phyloP scores from a whole-genome alignment of 2,113 vertebrate species.

The Cervus canadensis region DNA sequence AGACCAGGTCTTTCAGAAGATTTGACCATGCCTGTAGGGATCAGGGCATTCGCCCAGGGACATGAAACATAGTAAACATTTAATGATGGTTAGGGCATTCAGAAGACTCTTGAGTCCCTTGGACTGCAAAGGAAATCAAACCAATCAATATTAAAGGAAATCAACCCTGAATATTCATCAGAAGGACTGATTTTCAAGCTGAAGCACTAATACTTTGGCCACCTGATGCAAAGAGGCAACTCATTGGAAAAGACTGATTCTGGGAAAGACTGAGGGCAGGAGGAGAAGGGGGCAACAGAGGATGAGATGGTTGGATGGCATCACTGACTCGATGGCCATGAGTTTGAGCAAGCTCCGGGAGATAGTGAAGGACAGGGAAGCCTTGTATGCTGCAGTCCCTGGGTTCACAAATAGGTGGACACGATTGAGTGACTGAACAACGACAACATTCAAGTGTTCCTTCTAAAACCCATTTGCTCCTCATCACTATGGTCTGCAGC shows the following conservation, averaged over 20 bases:
- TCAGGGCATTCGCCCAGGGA: not conserved
- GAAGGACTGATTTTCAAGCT: not conserved
- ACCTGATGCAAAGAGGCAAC: not conserved
- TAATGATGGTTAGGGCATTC: not conserved
- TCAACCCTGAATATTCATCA: not conserved
- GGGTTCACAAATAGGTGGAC: not conserved
- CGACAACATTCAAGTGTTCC: rapidly evolving
- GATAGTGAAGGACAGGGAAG: not conserved
- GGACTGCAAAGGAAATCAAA: not conserved
- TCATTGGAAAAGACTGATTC: not conserved
- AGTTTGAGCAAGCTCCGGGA: not conserved
- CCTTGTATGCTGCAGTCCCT: not conserved
- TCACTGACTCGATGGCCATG: not conserved
- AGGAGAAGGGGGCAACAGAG: not conserved
- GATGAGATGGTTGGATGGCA: not conserved
- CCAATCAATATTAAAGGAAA: not conserved
- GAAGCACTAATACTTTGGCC: not conserved
- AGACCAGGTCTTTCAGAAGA: not conserved
- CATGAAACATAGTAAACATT: not conserved
- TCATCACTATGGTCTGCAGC: not conserved
- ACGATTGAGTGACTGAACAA: not conserved
- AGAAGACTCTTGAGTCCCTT: not conserved
- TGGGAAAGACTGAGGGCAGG: not conserved
- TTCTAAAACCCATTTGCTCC: not conserved
- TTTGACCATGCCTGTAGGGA: not conserved